A percentile compares a stretch with the other conserved stretches of the same genome.
Conservation (phyloP, 2,113 vertebrate genomes). For the Panurus biarmicus region DNA sequence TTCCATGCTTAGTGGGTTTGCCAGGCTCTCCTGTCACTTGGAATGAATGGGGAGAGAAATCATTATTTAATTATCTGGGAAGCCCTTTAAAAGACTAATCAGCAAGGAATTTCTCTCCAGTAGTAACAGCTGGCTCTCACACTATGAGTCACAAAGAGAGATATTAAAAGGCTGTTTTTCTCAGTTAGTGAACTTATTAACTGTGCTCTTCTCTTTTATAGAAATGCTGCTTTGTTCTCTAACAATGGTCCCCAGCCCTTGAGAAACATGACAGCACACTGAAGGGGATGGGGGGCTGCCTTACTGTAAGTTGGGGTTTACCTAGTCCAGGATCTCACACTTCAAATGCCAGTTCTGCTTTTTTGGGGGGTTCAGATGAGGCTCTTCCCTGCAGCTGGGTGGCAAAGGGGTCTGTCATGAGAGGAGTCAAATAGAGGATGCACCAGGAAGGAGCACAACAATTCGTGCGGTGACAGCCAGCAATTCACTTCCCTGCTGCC, state of each 20-base stretch:
- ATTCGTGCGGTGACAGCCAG: rapidly evolving
- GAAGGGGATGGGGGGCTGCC: not conserved
- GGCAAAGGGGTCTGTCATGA: not conserved
- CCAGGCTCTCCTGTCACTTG: slow-evolving; percentile 54
- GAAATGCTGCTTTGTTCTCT: slow-evolving; percentile 42
- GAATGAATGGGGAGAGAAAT: slow-evolving; percentile 62
- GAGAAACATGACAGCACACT: not conserved
- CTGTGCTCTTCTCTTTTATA: slow-evolving; percentile 37
- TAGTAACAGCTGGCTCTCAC: slow-evolving; percentile 62
- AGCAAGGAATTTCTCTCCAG: slow-evolving; percentile 61
- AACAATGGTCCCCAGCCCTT: slow-evolving; percentile 4
- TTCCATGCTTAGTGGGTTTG: slow-evolving; percentile 46
- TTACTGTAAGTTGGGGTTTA: not conserved
- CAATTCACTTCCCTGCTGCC: rapidly evolving
- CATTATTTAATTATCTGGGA: slow-evolving; percentile 65
- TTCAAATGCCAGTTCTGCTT: not conserved
- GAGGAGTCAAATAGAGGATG: not conserved
- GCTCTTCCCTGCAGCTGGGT: not conserved
- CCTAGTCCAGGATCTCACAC: not conserved
- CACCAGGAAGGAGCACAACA: not conserved
- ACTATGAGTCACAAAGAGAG: slow-evolving; percentile 51
- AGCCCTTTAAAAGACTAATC: slow-evolving; percentile 62
- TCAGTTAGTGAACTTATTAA: slow-evolving; percentile 57
- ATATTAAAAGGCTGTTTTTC: slow-evolving; percentile 60
- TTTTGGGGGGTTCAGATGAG: not conserved